Evolutionary conservation across 92 coral and sea anemone species (phyloP).

Genomic region (Actinernus sp.): DNA sequence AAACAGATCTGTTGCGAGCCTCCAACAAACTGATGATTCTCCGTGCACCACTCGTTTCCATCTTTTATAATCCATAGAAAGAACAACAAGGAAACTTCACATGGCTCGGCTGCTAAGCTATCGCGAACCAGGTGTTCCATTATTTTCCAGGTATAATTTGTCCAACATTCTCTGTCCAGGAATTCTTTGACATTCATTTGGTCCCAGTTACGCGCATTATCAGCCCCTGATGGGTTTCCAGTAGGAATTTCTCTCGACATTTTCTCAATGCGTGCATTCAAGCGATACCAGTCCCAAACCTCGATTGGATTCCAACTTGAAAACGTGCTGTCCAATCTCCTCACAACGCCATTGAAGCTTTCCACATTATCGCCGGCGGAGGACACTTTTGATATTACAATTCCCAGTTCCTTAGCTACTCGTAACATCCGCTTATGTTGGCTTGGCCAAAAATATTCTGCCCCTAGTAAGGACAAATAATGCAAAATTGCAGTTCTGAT

Average conservation of each 20-base stretch:
- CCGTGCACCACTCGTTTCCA: not conserved
- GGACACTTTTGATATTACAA: conserved; percentile 70
- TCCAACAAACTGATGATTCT: not conserved
- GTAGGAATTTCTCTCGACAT: conserved; percentile 72
- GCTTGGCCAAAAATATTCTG: conserved; percentile 79
- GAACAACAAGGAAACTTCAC: not conserved
- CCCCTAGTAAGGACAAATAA: too few relatives aligned
- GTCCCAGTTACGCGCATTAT: conserved; percentile 80
- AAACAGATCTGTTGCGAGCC: not conserved
- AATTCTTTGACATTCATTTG: conserved; percentile 76
- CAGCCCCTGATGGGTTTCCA: conserved; percentile 70
- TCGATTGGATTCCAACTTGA: conserved; percentile 85
- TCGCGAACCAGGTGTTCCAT: not conserved
- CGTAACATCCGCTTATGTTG: conserved; percentile 74
- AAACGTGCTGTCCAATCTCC: conserved; percentile 57
- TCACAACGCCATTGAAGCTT: conserved; percentile 55
- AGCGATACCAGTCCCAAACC: conserved; percentile 70
- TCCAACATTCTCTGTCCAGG: conserved; percentile 34
- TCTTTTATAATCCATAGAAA: not conserved
- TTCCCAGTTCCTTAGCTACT: conserved; percentile 76
- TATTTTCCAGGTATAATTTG: not conserved
- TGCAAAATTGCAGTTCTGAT: too few relatives aligned
- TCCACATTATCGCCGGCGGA: conserved; percentile 62
- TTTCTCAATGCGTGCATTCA: conserved; percentile 52
- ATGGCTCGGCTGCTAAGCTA: not conserved